Percentiles rank a stretch among this genome's conserved stretches.
Conservation (phyloP, 2,113 vertebrate genomes). For the Sapajus apella region DNA sequence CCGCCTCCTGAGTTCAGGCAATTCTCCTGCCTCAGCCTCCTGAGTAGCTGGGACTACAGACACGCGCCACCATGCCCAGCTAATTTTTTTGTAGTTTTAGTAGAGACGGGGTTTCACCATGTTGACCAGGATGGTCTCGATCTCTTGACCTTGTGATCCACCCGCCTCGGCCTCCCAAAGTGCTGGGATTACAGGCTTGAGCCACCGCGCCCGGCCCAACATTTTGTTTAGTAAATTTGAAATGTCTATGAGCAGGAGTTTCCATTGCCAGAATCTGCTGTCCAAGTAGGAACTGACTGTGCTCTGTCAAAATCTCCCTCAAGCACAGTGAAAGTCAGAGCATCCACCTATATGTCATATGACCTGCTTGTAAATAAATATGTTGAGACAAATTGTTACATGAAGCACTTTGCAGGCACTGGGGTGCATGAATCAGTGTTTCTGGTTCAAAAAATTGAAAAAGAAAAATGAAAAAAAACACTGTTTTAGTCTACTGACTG, state of each 20-base stretch:
- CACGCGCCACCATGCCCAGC: no score
- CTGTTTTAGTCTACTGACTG: conserved; percentile 27
- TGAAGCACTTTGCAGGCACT: not conserved
- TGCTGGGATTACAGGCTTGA: no score
- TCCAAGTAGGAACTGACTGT: not conserved
- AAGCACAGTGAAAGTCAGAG: conserved; percentile 11
- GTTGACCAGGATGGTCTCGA: no score
- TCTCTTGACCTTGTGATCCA: no score
- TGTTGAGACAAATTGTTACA: not conserved
- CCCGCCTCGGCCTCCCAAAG: no score
- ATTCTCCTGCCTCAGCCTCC: no score
- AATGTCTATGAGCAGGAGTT: not conserved
- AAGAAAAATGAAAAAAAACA: not conserved
- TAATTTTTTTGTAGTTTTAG: no score
- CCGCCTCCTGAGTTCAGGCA: no score
- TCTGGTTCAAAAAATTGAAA: conserved; percentile 35
- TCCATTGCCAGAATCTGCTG: not conserved
- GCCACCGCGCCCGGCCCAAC: no score
- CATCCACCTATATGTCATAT: not conserved
- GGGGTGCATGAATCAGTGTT: conserved; percentile 3
- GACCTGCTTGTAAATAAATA: conserved; percentile 28
- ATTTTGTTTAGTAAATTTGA: not conserved
- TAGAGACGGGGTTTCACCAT: no score
- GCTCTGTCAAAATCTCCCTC: not conserved
- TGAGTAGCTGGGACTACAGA: no score